phyloP scores from a whole-genome alignment of 2,888 invertebrate genomes.

The Drosophila mettleri region DNA sequence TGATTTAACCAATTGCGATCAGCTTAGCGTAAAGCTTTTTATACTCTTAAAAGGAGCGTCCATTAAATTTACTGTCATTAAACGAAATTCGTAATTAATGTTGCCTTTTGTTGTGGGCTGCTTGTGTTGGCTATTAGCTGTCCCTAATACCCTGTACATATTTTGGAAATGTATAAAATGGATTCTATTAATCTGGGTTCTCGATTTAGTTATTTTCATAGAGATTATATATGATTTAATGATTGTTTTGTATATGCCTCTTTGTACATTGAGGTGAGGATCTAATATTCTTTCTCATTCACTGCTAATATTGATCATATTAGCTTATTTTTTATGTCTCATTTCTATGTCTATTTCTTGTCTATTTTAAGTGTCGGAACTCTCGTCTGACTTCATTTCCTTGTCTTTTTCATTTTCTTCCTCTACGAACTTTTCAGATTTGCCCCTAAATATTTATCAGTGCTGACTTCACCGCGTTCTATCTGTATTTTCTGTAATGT shows the following conservation, averaged over 20 bases:
- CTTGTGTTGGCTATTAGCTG: not conserved
- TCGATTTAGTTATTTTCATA: not conserved
- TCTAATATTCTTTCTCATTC: not conserved
- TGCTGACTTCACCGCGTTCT: too few species aligned
- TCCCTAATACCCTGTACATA: constrained; percentile 3
- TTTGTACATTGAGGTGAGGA: not conserved
- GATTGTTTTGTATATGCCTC: not conserved
- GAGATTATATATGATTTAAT: too few species aligned
- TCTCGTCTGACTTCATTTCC: not conserved
- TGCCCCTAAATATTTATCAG: not conserved
- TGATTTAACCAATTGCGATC: constrained; percentile 20
- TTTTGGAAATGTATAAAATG: not conserved
- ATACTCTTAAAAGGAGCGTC: constrained; percentile 9
- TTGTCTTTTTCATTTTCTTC: too few species aligned
- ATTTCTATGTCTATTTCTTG: too few species aligned
- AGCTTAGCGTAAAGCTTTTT: not conserved
- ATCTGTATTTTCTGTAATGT: not conserved
- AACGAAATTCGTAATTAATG: constrained; percentile 39
- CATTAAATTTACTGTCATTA: constrained; percentile 26
- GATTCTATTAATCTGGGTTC: not conserved
- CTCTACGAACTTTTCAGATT: too few species aligned
- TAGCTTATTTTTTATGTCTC: not conserved
- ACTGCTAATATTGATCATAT: not conserved
- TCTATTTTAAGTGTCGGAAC: not conserved
- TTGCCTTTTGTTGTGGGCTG: constrained; percentile 29